phyloP scores from a whole-genome alignment of 2,113 vertebrate species.

The Hyperoodon ampullatus region DNA sequence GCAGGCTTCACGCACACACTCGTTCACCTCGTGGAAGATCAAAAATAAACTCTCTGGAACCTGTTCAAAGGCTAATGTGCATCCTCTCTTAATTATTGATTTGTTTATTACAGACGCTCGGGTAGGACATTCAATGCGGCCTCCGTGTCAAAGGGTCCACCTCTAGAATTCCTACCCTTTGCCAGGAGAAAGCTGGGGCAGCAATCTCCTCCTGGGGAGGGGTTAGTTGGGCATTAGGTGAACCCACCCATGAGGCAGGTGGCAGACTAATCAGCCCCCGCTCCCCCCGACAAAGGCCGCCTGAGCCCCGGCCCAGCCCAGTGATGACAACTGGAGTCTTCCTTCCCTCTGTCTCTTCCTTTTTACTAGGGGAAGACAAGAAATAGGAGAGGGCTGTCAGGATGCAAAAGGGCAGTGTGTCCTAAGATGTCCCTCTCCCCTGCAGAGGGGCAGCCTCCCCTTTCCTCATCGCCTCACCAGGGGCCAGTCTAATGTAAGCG shows the following conservation, averaged over 20 bases:
- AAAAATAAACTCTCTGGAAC: slow-evolving; percentile 83
- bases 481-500: not conserved
- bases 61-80: slow-evolving; percentile 84
- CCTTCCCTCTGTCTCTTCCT: no score
- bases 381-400: not conserved
- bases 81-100: slow-evolving; percentile 87
- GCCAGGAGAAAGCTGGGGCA: not conserved
- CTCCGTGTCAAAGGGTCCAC: slow-evolving; percentile 50
- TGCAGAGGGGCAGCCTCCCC: not conserved
- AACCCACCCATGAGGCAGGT: not conserved
- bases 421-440: not conserved
- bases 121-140: slow-evolving; percentile 75
- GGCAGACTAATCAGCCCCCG: not conserved
- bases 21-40: slow-evolving; percentile 60
- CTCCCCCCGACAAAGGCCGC: no score
- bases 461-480: not conserved
- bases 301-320: no score
- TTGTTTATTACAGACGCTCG: slow-evolving; percentile 82
- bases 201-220: not conserved
- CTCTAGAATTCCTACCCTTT: not conserved
- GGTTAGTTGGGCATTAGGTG: not conserved
- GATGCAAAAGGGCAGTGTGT: not conserved
- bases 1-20: not conserved
- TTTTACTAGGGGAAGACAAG: fast-evolving
- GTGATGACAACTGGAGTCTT: not conserved